Evolutionary conservation across 2,888 invertebrate genomes (phyloP).

Genomic region (Carterocephalus palaemon): DNA sequence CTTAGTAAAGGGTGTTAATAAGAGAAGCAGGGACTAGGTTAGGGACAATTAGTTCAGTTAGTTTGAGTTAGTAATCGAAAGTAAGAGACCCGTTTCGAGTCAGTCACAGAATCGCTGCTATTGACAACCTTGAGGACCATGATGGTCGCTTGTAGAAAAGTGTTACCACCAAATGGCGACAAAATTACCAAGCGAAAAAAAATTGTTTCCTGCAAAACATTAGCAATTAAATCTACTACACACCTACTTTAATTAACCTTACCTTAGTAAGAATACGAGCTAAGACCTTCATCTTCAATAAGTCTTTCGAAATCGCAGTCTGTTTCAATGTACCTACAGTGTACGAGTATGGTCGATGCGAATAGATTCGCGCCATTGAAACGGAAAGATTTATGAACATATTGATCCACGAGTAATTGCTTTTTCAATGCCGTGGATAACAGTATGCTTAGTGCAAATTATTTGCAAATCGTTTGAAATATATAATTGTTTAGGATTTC

Average conservation of each 20-base stretch:
- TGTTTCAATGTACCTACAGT: constrained; percentile 13
- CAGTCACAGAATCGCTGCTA: no score
- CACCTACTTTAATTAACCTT: neutral
- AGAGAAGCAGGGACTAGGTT: no score
- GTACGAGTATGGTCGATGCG: constrained; percentile 10
- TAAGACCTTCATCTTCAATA: constrained; percentile 1
- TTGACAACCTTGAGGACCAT: no score
- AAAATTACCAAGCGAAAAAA: no score
- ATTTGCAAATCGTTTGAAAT: constrained; percentile 20
- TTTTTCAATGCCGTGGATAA: constrained; percentile 17
- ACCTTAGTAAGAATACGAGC: neutral
- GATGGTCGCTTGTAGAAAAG: no score
- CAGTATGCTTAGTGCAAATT: constrained; percentile 18
- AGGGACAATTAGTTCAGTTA: no score
- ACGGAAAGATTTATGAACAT: constrained; percentile 20
- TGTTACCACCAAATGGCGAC: no score
- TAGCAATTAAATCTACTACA: no score
- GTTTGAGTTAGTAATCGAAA: no score
- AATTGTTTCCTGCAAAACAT: no score
- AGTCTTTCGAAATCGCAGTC: constrained; percentile 16
- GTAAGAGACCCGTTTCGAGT: no score
- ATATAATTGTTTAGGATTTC: constrained; percentile 6
- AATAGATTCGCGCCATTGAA: constrained; percentile 21
- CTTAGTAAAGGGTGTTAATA: no score
- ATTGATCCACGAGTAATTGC: constrained; percentile 21